Base-by-base conservation (phyloP, 2,888 invertebrate species). In the Colostygia pectinataria region DNA sequence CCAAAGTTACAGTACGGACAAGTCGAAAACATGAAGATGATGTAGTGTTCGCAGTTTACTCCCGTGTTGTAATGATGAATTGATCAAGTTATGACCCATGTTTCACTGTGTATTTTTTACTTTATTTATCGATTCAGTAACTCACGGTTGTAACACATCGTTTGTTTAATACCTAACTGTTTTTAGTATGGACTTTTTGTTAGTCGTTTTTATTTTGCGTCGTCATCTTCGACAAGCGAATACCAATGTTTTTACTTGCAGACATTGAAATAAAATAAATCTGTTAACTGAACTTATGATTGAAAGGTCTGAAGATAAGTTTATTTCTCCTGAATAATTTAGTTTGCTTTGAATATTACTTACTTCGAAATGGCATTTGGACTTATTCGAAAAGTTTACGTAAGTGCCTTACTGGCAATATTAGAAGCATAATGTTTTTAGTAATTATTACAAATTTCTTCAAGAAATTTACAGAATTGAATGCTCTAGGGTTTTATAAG, bases 31-130 rank as follows among this genome's bases (percentile, higher is more conserved):
- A 58, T 73, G 74, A 77, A 76, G 67, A 78, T 83, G 82, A 83
- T 83, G 71, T 79, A 83, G 79, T 74, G 77, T 73, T 71, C 61
- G 77, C 74, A 61, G 71, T 74, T 77, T 72, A 77, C 69, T 73
- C 57, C 60, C 62, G 77, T 71, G 76, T 72, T 71, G 66, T 69
- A 67, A 75, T 83, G 81, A 83, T 83, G 68, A 77, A 84, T 82
- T 65, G 71, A 72, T 59, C 63, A 59, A 67, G 65, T 74, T 71
- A 58, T 74, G 73, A 78, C 77, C 77, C 66, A 62, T 66, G 65
- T 77, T 77, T 67, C 67, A 67, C 65, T 63, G 59, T 59, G 60
- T 41, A 40, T 36, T 74, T 71, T 72, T 63, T 62, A 54, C 40
- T 56, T 75, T 68, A 71, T 72, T 77, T 72, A 72, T 72, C 63